Conservation (phyloP, 2,888 invertebrate species). For the Pyrgus malvae region DNA sequence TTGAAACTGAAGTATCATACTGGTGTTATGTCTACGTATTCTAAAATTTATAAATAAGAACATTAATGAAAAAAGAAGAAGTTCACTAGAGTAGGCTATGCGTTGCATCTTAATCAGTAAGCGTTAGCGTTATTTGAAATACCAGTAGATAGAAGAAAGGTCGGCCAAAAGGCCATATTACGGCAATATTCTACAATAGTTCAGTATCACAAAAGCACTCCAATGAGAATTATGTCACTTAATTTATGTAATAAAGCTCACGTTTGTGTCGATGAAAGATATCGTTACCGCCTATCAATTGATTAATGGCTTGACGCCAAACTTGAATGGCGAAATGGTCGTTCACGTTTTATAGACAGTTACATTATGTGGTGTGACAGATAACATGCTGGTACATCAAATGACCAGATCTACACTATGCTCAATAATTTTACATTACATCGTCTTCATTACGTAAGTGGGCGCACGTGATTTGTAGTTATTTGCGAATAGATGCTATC, state of each 20-base stretch:
- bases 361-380: slow-evolving; percentile 12
- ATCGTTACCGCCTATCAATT: slow-evolving; percentile 7
- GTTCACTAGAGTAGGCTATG: too few relatives aligned
- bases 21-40: too few relatives aligned
- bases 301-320: background rate
- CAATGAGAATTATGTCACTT: background rate
- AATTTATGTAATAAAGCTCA: slow-evolving; percentile 9
- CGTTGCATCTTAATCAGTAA: too few relatives aligned
- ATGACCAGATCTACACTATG: background rate
- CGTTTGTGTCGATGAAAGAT: slow-evolving; percentile 8
- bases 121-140: too few relatives aligned
- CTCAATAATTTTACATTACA: slow-evolving; percentile 4
- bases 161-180: too few relatives aligned
- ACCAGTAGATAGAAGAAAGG: too few relatives aligned
- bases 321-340: slow-evolving; percentile 4
- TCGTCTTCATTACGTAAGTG: background rate
- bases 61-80: too few relatives aligned
- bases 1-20: too few relatives aligned
- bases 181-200: too few relatives aligned
- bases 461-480: background rate
- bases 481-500: background rate
- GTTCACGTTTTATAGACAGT: slow-evolving; percentile 4
- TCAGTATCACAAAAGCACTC: too few relatives aligned
- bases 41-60: too few relatives aligned
- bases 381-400: slow-evolving; percentile 1